Percentiles rank a stretch among this genome's conserved stretches.
These are phyloP conservation scores for Hybognathus amarus DNA, from an alignment of 2,797 vertebrate genomes.

Conservation along the genomic window DNA sequence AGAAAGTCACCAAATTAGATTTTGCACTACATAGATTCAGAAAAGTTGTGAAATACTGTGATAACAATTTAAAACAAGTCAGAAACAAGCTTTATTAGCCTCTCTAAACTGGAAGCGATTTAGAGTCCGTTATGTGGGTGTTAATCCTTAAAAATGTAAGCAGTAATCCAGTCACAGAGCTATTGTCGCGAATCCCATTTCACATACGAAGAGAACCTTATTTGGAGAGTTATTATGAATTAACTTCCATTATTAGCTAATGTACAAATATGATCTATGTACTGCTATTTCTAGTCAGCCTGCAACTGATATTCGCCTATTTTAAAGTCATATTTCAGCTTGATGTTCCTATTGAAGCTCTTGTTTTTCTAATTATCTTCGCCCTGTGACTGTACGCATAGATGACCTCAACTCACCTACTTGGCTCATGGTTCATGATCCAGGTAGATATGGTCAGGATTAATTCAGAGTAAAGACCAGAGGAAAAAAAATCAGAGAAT, in stretches of 20 bases:
- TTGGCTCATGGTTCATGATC: slow-evolving; percentile 2
- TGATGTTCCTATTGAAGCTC: slow-evolving; percentile 12
- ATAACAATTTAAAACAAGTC: slow-evolving; percentile 14
- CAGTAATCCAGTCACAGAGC: background rate
- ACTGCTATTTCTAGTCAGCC: slow-evolving; percentile 1
- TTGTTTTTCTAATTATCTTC: slow-evolving; percentile 12
- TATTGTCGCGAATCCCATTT: background rate
- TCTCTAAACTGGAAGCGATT: background rate
- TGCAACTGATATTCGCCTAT: slow-evolving; percentile 1
- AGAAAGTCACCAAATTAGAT: background rate
- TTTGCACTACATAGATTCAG: background rate
- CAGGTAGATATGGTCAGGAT: background rate
- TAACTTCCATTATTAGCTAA: slow-evolving; percentile 3
- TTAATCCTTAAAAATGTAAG: slow-evolving; percentile 21
- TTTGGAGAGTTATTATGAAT: background rate
- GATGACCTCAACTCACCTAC: slow-evolving; percentile 1
- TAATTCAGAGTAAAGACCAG: slow-evolving; percentile 7
- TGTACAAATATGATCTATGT: background rate
- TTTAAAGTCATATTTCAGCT: slow-evolving; percentile 17
- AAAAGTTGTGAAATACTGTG: background rate
- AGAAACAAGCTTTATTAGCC: slow-evolving; percentile 17
- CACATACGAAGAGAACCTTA: background rate
- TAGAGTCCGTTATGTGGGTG: background rate
- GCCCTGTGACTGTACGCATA: background rate
- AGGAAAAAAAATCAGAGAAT: background rate